Evolutionary conservation across 1,140 invertebrate genomes (phyloP).

Genomic region (Trichonephila inaurata): DNA sequence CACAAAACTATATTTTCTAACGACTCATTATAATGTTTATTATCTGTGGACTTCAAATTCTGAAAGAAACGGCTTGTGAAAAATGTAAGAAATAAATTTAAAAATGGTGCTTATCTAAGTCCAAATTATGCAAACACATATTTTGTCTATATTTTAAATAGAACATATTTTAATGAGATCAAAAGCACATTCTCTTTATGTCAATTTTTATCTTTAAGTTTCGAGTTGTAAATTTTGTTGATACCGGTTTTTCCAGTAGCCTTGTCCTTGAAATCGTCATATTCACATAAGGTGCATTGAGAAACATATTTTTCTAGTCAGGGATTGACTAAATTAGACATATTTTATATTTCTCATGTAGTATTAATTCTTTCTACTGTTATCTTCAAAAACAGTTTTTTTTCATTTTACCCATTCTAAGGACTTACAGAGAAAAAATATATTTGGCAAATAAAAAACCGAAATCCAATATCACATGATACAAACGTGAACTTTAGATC

Average conservation of each 20-base stretch:
- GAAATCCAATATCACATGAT: background rate
- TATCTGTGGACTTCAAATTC: no score
- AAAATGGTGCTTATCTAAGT: no score
- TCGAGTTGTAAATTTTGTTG: background rate
- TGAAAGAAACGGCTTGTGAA: no score
- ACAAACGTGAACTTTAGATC: background rate
- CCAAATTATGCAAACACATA: no score
- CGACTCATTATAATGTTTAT: no score
- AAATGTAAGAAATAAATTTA: no score
- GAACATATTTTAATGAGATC: no score
- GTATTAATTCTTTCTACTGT: background rate
- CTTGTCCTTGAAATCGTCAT: background rate
- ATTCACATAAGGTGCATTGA: background rate
- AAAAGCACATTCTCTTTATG: no score
- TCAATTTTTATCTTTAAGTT: background rate
- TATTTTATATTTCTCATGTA: background rate
- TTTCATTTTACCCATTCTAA: background rate
- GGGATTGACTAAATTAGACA: background rate
- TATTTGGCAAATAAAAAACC: background rate
- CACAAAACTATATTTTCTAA: no score
- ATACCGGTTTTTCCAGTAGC: background rate
- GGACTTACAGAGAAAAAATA: background rate
- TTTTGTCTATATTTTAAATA: no score
- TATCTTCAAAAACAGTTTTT: background rate
- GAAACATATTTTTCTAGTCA: background rate